Evolutionary conservation across 2,797 vertebrate genomes (phyloP), one percentile per base, ranked within the genome.

Genomic region (Brachymystax lenok): DNA sequence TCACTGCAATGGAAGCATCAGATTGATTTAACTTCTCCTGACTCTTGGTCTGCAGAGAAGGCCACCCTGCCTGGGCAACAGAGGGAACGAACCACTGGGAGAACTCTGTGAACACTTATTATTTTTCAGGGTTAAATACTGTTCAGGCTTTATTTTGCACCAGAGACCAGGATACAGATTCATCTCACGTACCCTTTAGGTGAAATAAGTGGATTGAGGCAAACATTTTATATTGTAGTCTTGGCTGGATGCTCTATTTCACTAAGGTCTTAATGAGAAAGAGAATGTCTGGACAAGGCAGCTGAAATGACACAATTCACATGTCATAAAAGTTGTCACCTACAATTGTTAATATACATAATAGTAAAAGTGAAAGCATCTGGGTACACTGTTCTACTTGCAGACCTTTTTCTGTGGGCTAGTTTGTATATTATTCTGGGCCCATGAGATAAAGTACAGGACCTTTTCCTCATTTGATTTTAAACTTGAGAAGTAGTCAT

Each of bases 121-220:
- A 16, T 83, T 83, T 89, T 78, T 56, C 70, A 66, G 80, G 88
- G 84, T 90, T 90, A 87, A 91, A 85, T 77, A 89, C 86, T 80
- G 80, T 82, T 86, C 71, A 1, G 17, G 40, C 76, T 84, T 52
- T 4, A 13, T 1, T 28, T 88, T 84, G 81, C 88, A 74, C 28
- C 74, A 84, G 87, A 46, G 69, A 70, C 19, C n/a, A 71, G 77
- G 77, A 82, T 52, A 1, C 52, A 81, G 67, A 80, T 83, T 82
- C 28, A 82, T 46, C 80, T 27, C 74, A 71, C 10, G 40, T 46
- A 71, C 75, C 75, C 82, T 76, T 80, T 77, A 77, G 52, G 80
- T 46, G 40, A 46, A 46, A n/a, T 63, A 51, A 16, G 69, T 3
- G 21, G 21, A 52, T 71, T 27, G 46, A 51, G 46, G 14, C n/a